Percentiles rank a stretch among this genome's conserved stretches.
Evolutionary conservation across 2,888 invertebrate species (phyloP).

Genomic region (Oxytorus armatus): DNA sequence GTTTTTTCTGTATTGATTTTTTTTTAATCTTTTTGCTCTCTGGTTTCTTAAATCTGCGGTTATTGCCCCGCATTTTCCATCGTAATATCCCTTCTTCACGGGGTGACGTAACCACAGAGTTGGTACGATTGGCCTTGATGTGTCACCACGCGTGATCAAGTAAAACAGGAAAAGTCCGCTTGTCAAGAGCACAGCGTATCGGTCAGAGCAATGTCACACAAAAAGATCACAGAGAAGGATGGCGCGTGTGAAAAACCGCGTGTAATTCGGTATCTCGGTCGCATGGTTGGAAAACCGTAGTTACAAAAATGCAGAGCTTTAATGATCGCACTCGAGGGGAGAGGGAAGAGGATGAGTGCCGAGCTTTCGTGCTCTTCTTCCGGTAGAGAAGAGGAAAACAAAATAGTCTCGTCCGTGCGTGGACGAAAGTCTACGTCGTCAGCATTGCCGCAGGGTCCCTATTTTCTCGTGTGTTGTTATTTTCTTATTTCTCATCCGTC

Average conservation of each 20-base stretch:
- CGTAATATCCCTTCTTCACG: neutral
- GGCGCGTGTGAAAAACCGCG: conserved; percentile 63
- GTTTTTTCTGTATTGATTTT: no score
- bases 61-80: neutral
- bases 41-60: neutral
- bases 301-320: conserved; percentile 74
- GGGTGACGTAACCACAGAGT: neutral
- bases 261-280: conserved; percentile 70
- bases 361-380: conserved; percentile 38
- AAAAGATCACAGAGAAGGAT: neutral
- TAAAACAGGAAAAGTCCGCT: conserved; percentile 16
- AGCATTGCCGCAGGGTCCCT: conserved; percentile 4
- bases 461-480: conserved; percentile 45
- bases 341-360: neutral
- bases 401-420: conserved; percentile 1
- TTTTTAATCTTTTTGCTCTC: neutral
- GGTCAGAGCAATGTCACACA: neutral
- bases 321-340: conserved; percentile 69
- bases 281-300: conserved; percentile 70
- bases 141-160: conserved; percentile 15
- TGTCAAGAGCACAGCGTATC: conserved; percentile 13
- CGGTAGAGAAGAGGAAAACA: conserved; percentile 25
- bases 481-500: conserved; percentile 29
- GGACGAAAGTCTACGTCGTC: conserved; percentile 30
- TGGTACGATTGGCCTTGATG: neutral